Base-by-base conservation (phyloP, 2,797 vertebrate genomes). In the Chelon auratus region DNA sequence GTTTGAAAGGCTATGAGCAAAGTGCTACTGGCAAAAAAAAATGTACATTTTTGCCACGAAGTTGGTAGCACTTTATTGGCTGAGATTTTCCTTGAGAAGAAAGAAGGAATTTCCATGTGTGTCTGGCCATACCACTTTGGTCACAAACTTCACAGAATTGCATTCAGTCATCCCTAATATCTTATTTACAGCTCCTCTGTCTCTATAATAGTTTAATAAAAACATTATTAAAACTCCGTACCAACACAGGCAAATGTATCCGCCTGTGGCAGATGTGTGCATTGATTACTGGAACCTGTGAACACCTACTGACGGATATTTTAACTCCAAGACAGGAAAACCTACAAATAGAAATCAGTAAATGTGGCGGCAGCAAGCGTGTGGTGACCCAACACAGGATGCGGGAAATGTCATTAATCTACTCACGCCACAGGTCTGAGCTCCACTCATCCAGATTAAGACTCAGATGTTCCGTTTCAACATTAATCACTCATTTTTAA, bases 281-380 rank as follows among this genome's bases (percentile, higher is more conserved):
- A 75, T 13, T 55, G 54, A 75, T 75, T 43, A 68, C 11, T 50
- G 6, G 37, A 18, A n/a, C 55, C 72, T 53, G 48, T 45, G 9
- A 66, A 61, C 22, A 11, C 1, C 42, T 24, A 47, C 13, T 59
- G 48, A 37, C 15, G 40, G 26, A 40, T 9, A 3, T 33, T 33
- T 33, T 3, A 33, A 47, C 2, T 20, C 24, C 9, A 17, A 36
- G 9, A 10, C n/a, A 7, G 43, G 15, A 14, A 37, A 52, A 40
- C 20, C 30, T 33, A 7, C 30, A 33, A 33, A 33, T 12, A 36
- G 42, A 63, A 58, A 18, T 60, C 26, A 33, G 36, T 45, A 2
- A 52, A 33, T 24, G 48, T 24, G 53, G 15, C 15, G 54, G 55
- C n/a, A 24, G n/a, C 47, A 48, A 59, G 22, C 14, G 50, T 47